Conservation (phyloP, 1,140 invertebrate genomes). For the Micrasema longulum region DNA sequence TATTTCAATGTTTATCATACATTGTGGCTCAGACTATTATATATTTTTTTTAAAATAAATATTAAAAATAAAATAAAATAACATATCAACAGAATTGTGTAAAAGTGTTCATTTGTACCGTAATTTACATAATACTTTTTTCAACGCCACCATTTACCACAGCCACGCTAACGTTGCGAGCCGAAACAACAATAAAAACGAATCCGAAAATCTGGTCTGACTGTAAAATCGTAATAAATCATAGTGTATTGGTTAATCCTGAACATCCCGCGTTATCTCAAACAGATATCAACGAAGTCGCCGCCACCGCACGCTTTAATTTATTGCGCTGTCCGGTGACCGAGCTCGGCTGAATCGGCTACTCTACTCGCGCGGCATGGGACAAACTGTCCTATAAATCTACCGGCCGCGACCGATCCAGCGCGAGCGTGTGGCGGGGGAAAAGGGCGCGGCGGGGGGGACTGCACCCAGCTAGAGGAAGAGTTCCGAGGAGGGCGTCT, state of each 20-base stretch:
- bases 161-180: too few relatives aligned
- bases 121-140: too few relatives aligned
- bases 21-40: too few relatives aligned
- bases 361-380: conserved; percentile 20
- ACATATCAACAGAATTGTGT: too few relatives aligned
- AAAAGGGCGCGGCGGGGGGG: too few relatives aligned
- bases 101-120: too few relatives aligned
- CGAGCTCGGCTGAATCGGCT: not conserved
- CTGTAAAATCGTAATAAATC: conserved; percentile 31
- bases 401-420: not conserved
- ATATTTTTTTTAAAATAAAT: too few relatives aligned
- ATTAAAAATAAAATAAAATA: too few relatives aligned
- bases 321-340: conserved; percentile 8
- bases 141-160: too few relatives aligned
- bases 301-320: conserved; percentile 32
- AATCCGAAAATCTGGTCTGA: conserved; percentile 20
- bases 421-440: not conserved
- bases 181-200: conserved; percentile 3
- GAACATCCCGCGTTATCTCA: conserved; percentile 36
- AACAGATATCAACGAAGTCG: conserved; percentile 34
- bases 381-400: conserved; percentile 41
- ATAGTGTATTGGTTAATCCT: conserved; percentile 27
- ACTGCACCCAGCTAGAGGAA: too few relatives aligned
- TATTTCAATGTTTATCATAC: too few relatives aligned
- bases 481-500: too few relatives aligned